These are phyloP conservation scores for Engraulis encrasicolus DNA, from an alignment of 2,113 vertebrate genomes.

Conservation along the genomic window DNA sequence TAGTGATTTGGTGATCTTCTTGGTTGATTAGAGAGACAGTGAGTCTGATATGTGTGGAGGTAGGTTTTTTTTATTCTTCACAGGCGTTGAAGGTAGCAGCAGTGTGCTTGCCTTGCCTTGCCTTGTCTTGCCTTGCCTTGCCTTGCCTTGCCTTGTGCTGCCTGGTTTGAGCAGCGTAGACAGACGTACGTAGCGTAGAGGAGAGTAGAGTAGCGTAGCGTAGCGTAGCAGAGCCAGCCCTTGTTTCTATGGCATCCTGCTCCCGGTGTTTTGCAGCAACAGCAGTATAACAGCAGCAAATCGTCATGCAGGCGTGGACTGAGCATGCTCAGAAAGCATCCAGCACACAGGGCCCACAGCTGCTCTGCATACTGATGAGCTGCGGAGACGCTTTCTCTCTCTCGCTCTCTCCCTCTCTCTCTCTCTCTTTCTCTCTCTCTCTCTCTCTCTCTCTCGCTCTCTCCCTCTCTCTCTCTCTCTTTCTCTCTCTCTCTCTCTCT, in stretches of 20 bases:
- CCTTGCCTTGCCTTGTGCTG: too few species aligned
- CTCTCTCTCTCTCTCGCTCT: neutral
- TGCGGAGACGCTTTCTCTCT: neutral
- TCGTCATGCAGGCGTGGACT: conserved; percentile 60
- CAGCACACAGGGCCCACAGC: conserved; percentile 48
- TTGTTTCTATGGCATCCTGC: conserved; percentile 22
- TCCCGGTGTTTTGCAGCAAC: conserved; percentile 44
- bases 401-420: neutral
- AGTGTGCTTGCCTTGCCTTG: neutral
- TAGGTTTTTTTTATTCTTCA: too few species aligned
- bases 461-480: neutral
- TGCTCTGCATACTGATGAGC: conserved; percentile 59
- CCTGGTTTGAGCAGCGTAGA: too few species aligned
- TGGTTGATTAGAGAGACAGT: neutral
- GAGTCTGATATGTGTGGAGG: neutral
- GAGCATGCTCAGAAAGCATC: conserved; percentile 67
- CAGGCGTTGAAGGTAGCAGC: neutral
- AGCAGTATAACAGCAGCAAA: conserved; percentile 40
- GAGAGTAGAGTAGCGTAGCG: too few species aligned
- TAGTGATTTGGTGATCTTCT: neutral
- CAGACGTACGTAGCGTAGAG: neutral
- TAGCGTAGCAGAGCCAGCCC: conserved; percentile 20
- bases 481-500: neutral
- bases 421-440: neutral
- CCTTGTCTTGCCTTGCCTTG: too few species aligned